phyloP scores from a whole-genome alignment of 2,113 vertebrate genomes.

The Stegastes partitus region DNA sequence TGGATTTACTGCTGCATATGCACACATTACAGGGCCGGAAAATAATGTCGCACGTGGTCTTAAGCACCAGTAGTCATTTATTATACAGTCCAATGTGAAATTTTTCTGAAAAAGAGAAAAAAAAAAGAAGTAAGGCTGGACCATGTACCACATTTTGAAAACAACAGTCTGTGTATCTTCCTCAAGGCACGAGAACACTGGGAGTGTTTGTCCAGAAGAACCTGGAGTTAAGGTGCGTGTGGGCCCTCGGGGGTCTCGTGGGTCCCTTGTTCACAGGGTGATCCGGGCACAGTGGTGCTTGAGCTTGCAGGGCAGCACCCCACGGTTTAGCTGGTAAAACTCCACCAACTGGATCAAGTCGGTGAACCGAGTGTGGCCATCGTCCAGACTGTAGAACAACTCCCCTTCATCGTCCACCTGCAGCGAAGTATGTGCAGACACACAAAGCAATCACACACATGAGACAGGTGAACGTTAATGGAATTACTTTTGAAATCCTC shows the following conservation, averaged over 20 bases:
- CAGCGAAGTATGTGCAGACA: constrained; percentile 2
- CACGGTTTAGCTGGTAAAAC: constrained; percentile 97
- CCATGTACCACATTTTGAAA: constrained; percentile 9
- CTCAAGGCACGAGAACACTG: constrained; percentile 78
- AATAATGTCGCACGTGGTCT: constrained; percentile 14
- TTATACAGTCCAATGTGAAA: constrained; percentile 28
- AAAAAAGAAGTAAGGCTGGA: constrained; percentile 55
- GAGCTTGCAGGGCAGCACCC: constrained; percentile 94
- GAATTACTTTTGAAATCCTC: neutral
- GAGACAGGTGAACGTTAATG: neutral
- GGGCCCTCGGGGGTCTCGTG: constrained; percentile 29
- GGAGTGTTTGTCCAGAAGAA: constrained; percentile 65
- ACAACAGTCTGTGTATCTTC: constrained; percentile 53
- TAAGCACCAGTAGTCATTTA: constrained; percentile 39
- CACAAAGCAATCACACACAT: constrained; percentile 1
- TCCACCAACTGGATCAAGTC: constrained; percentile 99
- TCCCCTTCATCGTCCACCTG: constrained; percentile 94
- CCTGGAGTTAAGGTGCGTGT: constrained; percentile 60
- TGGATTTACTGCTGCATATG: constrained; percentile 1
- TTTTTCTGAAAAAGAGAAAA: constrained; percentile 42
- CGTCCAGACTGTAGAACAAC: constrained; percentile 93
- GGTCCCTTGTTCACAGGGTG: constrained; percentile 86
- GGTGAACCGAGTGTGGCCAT: constrained; percentile 94
- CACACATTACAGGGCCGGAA: constrained; percentile 6
- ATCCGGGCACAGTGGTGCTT: constrained; percentile 94